A percentile compares a stretch with the other conserved stretches of the same genome.
Evolutionary conservation across 2,113 vertebrate genomes (phyloP).

Genomic region (Clarias macrocephalus): DNA sequence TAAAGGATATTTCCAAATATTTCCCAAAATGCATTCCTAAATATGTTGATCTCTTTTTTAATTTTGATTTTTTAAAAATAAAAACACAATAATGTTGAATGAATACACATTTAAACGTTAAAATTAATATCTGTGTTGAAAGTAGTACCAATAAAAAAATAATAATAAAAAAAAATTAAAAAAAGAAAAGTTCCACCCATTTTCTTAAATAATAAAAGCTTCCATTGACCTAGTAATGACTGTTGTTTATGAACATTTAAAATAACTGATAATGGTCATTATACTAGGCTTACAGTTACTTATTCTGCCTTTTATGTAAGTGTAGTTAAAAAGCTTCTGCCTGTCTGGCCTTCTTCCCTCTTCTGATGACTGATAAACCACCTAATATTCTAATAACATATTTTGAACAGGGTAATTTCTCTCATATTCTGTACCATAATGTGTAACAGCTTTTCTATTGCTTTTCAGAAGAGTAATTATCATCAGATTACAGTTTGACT

Average conservation of each 20-base stretch:
- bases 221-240: neutral
- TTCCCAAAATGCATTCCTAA: neutral
- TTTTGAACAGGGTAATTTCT: constrained; percentile 64
- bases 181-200: neutral
- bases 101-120: neutral
- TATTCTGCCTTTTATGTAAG: neutral
- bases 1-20: neutral
- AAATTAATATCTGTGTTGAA: neutral
- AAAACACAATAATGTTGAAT: neutral
- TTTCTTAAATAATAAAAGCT: neutral
- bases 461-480: constrained; percentile 63
- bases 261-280: neutral
- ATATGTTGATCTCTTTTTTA: neutral
- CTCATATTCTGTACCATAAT: constrained; percentile 62
- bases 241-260: neutral
- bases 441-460: constrained; percentile 63
- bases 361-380: constrained; percentile 66
- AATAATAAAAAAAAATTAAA: neutral
- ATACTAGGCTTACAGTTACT: neutral
- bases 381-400: constrained; percentile 61
- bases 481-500: constrained; percentile 67
- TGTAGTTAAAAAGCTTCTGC: constrained; percentile 11
- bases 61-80: too few species aligned
- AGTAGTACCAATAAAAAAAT: neutral
- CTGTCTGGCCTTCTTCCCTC: neutral